Conservation (phyloP, 2,888 invertebrate species). For the Allygus modestus region DNA sequence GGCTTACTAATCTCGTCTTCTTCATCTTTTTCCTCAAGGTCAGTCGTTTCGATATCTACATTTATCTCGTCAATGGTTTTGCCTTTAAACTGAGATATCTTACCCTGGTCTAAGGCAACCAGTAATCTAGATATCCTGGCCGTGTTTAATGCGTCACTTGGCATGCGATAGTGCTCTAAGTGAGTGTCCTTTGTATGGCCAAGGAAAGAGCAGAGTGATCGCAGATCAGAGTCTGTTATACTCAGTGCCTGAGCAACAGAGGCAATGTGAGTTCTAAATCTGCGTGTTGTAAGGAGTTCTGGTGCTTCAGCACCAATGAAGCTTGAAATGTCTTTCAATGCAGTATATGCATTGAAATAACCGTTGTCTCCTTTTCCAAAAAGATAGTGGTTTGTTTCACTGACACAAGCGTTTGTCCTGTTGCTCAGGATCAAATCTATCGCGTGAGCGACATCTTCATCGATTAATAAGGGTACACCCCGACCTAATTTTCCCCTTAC, state of each 20-base stretch:
- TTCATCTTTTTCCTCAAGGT: not conserved
- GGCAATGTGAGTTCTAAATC: not conserved
- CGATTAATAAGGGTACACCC: not conserved
- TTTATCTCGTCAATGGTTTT: not conserved
- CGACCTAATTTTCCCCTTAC: slow-evolving; percentile 16
- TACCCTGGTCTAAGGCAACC: not conserved
- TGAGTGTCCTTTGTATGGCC: not conserved
- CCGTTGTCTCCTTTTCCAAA: not conserved
- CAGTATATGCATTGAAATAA: not conserved
- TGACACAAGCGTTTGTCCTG: not conserved
- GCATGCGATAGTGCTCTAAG: not conserved
- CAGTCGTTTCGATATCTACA: not conserved
- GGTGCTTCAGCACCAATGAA: not conserved
- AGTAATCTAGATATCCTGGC: not conserved
- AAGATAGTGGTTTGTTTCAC: not conserved
- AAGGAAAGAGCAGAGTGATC: not conserved
- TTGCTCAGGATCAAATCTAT: not conserved
- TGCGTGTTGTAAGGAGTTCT: not conserved
- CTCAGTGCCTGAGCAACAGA: not conserved
- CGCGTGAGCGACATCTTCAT: not conserved
- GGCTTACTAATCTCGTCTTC: not conserved
- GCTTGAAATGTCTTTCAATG: not conserved
- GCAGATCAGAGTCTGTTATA: not conserved
- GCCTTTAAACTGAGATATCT: not conserved
- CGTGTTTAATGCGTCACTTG: slow-evolving; percentile 3